These are phyloP conservation scores for Cyphomyrus discorhynchus DNA, from an alignment of 2,113 vertebrate species.

Conservation along the genomic window DNA sequence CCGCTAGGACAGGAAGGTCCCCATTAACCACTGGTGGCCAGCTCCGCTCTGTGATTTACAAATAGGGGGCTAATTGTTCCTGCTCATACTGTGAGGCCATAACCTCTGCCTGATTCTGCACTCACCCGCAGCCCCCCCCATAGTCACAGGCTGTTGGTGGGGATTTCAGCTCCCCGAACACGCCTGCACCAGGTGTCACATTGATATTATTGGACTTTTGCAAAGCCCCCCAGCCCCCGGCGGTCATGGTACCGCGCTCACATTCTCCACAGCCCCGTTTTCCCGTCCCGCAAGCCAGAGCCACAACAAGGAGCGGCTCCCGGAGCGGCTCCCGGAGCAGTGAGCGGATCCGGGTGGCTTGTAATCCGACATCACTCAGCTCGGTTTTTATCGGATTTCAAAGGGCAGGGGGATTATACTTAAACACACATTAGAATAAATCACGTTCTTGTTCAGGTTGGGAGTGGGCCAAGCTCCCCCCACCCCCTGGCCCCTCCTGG, in stretches of 20 bases:
- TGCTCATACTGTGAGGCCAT: conserved; percentile 45
- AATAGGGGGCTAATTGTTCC: conserved; percentile 50
- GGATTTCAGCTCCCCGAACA: background rate
- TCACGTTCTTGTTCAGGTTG: conserved; percentile 3
- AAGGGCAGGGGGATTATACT: conserved; percentile 17
- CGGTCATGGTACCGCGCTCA: background rate
- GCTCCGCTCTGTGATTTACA: conserved; percentile 48
- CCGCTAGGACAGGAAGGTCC: conserved; percentile 49
- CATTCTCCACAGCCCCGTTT: background rate
- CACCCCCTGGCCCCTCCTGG: background rate
- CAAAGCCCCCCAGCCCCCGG: background rate
- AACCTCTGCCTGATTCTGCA: conserved; percentile 46
- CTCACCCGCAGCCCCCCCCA: conserved; percentile 39
- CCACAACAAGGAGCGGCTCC: conserved; percentile 14
- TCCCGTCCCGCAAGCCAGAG: background rate
- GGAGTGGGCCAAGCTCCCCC: background rate
- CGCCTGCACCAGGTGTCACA: background rate
- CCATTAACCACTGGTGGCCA: conserved; percentile 50
- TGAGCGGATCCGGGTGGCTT: conserved; percentile 10
- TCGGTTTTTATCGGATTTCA: conserved; percentile 21
- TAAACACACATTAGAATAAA: conserved; percentile 25
- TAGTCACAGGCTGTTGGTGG: background rate
- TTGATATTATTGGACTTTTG: background rate
- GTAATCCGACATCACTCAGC: conserved; percentile 15
- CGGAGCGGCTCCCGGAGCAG: background rate